Percentiles rank a stretch among this genome's conserved stretches.
phyloP scores from a whole-genome alignment of 2,113 vertebrate genomes.

The Corynorhinus townsendii region DNA sequence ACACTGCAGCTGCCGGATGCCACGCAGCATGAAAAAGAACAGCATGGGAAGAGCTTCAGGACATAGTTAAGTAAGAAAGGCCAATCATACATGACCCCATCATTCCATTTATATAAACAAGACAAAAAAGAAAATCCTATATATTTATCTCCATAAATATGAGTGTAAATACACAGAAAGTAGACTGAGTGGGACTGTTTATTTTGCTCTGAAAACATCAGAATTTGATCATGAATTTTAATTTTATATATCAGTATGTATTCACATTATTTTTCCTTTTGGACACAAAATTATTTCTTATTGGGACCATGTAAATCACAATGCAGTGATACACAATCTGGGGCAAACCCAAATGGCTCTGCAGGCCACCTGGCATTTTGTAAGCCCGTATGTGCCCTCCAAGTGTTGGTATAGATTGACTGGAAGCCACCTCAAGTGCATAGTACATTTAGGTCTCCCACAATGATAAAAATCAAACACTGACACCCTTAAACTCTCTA shows the following conservation, averaged over 20 bases:
- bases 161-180: background rate
- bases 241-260: background rate
- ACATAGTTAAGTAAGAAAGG: background rate
- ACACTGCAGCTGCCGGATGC: background rate
- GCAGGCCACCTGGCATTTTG: background rate
- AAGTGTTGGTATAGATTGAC: background rate
- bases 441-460: background rate
- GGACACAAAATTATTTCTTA: background rate
- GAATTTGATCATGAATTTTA: background rate
- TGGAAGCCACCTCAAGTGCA: background rate
- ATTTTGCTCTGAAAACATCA: background rate
- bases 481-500: background rate
- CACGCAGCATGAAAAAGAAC: accelerated
- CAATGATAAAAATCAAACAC: background rate
- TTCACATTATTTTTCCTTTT: background rate
- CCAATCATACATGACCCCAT: background rate
- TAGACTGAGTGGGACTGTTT: accelerated
- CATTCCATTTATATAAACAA: background rate
- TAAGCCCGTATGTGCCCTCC: accelerated
- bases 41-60: background rate
- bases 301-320: background rate
- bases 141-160: background rate
- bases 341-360: background rate
- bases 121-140: background rate
- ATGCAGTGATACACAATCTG: background rate